Conservation (phyloP, 1,140 invertebrate genomes). For the Halotydeus destructor region DNA sequence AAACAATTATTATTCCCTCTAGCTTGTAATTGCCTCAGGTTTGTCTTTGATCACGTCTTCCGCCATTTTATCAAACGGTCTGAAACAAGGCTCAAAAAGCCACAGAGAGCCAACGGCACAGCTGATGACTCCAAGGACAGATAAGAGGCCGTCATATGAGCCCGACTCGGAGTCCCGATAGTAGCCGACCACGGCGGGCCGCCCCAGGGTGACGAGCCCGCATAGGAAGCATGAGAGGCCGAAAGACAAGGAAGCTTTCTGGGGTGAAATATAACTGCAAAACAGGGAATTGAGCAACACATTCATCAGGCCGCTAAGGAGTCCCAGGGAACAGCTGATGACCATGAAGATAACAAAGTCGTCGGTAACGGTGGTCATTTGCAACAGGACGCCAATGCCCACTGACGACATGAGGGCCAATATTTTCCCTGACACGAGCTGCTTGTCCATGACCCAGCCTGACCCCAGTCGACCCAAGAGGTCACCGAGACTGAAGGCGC, state of each 20-base stretch:
- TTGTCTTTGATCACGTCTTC: too few relatives aligned
- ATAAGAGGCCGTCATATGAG: slow-evolving; percentile 2
- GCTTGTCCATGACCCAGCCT: slow-evolving; percentile 2
- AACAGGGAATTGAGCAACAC: slow-evolving; percentile 1
- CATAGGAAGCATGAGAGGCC: slow-evolving; percentile 4
- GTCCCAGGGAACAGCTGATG: neutral
- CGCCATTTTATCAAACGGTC: too few relatives aligned
- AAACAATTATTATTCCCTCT: too few relatives aligned
- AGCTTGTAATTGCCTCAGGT: too few relatives aligned
- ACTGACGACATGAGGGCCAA: neutral
- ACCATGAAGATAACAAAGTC: neutral
- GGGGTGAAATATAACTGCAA: slow-evolving; percentile 5
- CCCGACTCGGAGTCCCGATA: neutral
- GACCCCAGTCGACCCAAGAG: slow-evolving; percentile 3
- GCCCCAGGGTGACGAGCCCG: neutral
- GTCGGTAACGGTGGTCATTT: neutral
- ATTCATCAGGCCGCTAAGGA: neutral
- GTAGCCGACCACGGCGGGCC: slow-evolving; percentile 6
- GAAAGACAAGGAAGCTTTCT: slow-evolving; percentile 1
- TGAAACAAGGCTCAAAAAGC: slow-evolving; percentile 4
- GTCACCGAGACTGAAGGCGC: slow-evolving; percentile 1
- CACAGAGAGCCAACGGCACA: neutral
- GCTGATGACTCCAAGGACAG: neutral
- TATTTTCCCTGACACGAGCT: neutral
- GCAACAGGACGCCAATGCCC: neutral